Percentiles rank a stretch among this genome's conserved stretches.
phyloP scores from a whole-genome alignment of 2,888 invertebrate genomes.

The Tenthredo distinguenda region DNA sequence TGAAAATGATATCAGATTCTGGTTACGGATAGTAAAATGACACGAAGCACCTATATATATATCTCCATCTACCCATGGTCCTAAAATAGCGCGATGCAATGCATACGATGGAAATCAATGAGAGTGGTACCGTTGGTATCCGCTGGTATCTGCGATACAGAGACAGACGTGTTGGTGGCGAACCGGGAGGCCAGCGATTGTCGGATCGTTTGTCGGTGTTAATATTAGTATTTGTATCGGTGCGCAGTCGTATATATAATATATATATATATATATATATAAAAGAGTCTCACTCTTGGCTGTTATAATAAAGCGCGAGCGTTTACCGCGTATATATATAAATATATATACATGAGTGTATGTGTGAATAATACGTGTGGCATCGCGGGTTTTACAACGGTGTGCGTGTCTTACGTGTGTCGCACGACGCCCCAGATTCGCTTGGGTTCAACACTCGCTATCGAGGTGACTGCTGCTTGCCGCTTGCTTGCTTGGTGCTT shows the following conservation, averaged over 20 bases:
- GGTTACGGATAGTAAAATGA: neutral
- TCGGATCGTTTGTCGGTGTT: conserved; percentile 53
- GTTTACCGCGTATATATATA: conserved; percentile 27
- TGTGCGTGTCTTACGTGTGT: conserved; percentile 59
- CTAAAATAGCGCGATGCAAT: conserved; percentile 26
- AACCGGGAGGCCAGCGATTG: conserved; percentile 1
- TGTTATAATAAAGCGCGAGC: conserved; percentile 1
- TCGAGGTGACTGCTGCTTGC: conserved; percentile 76
- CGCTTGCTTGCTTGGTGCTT: conserved; percentile 60
- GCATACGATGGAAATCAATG: conserved; percentile 60
- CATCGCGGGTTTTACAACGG: neutral
- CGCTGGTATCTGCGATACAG: conserved; percentile 29
- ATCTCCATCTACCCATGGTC: neutral
- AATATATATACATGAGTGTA: conserved; percentile 15
- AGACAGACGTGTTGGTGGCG: neutral
- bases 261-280: neutral
- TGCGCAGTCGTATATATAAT: neutral
- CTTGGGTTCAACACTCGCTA: conserved; percentile 77
- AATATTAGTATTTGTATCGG: neutral
- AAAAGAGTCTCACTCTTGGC: neutral
- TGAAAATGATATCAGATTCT: neutral
- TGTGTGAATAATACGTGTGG: neutral
- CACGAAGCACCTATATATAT: neutral
- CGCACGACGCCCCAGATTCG: conserved; percentile 79
- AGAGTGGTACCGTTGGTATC: conserved; percentile 56